These are phyloP conservation scores for Lepilemur ruficaudatus DNA, from an alignment of 2,797 vertebrate genomes.

Conservation along the genomic window DNA sequence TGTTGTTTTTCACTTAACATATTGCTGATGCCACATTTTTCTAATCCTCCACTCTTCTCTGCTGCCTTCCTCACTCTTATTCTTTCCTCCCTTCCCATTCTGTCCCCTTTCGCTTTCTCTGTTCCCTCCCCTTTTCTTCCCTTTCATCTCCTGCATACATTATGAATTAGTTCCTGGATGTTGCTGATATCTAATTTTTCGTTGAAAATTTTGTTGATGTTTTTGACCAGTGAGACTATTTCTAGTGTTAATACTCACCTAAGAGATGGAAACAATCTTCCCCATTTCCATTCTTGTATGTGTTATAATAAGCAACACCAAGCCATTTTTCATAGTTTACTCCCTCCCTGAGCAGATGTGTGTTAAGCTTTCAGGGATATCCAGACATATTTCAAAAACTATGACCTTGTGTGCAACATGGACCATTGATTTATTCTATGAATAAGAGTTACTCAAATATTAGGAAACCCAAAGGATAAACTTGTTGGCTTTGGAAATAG, in stretches of 20 bases:
- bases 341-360: background rate
- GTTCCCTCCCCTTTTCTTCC: background rate
- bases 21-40: background rate
- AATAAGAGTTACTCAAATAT: background rate
- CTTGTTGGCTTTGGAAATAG: constrained; percentile 11
- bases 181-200: background rate
- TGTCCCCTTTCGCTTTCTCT: background rate
- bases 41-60: background rate
- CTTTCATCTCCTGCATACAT: background rate
- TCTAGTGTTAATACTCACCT: background rate
- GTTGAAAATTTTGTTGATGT: background rate
- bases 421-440: background rate
- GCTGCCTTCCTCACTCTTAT: background rate
- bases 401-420: background rate
- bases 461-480: background rate
- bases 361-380: background rate
- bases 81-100: background rate
- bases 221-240: background rate
- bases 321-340: background rate
- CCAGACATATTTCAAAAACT: background rate
- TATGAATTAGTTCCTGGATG: background rate
- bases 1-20: background rate
- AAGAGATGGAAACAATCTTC: background rate
- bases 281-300: background rate
- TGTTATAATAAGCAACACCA: background rate